Percentiles rank a stretch among this genome's conserved stretches.
Evolutionary conservation across 2,797 vertebrate genomes (phyloP).

Genomic region (Amblyraja radiata): DNA sequence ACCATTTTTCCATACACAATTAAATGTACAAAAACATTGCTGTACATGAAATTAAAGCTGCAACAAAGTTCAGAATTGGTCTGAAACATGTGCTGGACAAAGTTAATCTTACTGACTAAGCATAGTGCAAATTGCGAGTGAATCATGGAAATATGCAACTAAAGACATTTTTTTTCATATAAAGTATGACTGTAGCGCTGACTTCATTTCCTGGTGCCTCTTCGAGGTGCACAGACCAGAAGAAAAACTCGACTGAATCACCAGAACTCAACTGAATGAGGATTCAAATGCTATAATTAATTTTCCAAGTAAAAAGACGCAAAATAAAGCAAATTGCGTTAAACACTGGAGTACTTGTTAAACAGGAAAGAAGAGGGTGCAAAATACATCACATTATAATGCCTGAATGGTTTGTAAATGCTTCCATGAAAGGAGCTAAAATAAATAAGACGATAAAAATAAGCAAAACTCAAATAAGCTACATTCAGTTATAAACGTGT

Average conservation of each 20-base stretch:
- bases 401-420: background rate
- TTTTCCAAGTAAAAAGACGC: background rate
- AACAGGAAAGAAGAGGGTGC: background rate
- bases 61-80: background rate
- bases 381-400: background rate
- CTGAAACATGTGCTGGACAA: background rate
- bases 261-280: background rate
- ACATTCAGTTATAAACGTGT: background rate
- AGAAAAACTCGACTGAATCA: background rate
- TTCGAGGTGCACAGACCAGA: background rate
- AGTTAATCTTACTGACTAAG: background rate
- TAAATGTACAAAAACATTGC: background rate
- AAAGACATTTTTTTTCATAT: background rate
- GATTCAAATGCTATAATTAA: background rate
- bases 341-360: background rate
- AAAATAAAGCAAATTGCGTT: background rate
- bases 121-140: background rate
- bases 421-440: background rate
- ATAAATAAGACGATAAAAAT: accelerated
- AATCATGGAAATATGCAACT: background rate
- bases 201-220: background rate
- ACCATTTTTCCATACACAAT: background rate
- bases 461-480: background rate
- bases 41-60: background rate
- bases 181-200: background rate